phyloP scores from a whole-genome alignment of 1,140 invertebrate species.

The Drosophila persimilis region DNA sequence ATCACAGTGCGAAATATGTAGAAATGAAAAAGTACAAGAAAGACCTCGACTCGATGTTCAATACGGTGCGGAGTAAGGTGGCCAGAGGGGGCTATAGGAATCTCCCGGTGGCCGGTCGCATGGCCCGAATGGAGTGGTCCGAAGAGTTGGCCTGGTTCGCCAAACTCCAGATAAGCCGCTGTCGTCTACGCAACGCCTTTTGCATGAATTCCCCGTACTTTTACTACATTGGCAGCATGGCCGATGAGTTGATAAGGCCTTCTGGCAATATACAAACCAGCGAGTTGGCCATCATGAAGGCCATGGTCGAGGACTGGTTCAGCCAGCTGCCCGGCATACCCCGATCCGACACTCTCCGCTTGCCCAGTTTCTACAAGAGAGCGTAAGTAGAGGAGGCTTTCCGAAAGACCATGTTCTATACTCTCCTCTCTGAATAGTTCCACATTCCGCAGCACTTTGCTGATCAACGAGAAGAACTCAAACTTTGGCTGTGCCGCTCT shows the following conservation, averaged over 20 bases:
- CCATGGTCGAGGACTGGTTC: slow-evolving; percentile 1
- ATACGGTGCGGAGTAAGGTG: slow-evolving; percentile 35
- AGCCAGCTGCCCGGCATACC: slow-evolving; percentile 11
- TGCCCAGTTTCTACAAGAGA: not conserved
- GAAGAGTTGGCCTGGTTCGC: slow-evolving; percentile 38
- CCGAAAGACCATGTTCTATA: not conserved
- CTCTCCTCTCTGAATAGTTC: not conserved
- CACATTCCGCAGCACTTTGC: not conserved
- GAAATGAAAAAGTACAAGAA: not conserved
- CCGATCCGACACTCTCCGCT: slow-evolving; percentile 4
- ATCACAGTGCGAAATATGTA: not conserved
- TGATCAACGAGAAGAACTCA: slow-evolving; percentile 41
- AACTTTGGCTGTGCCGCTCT: slow-evolving; percentile 35
- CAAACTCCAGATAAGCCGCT: slow-evolving; percentile 24
- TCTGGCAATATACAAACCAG: not conserved
- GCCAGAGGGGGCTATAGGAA: slow-evolving; percentile 34
- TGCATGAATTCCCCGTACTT: slow-evolving; percentile 29
- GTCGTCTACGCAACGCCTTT: not conserved
- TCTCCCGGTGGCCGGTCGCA: slow-evolving; percentile 36
- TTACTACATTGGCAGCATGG: slow-evolving; percentile 25
- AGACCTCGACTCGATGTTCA: slow-evolving; percentile 4
- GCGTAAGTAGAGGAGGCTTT: slow-evolving; percentile 5
- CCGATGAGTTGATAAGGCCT: slow-evolving; percentile 1
- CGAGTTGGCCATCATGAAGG: slow-evolving; percentile 3
- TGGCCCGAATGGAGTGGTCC: slow-evolving; percentile 43